Base-by-base conservation (phyloP, 2,888 invertebrate species). In the Himalopsyche japonica region DNA sequence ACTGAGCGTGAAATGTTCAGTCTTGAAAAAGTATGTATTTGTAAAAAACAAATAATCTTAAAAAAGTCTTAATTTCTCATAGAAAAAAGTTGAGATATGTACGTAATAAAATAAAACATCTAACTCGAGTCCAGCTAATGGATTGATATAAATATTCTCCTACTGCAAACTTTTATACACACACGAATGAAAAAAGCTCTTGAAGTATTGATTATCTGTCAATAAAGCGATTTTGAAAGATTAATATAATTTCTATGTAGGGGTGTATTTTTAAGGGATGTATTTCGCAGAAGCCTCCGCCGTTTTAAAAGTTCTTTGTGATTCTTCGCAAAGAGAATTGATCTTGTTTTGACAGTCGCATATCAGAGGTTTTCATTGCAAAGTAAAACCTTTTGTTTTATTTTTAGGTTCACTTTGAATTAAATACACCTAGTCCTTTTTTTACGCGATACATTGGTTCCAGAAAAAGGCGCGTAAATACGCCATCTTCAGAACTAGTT, bases 171-270 rank as follows among this genome's bases (percentile, higher is more conserved):
- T 20, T 20, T 77, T 10, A 34, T 77, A 34, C 37, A 77, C 77
- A 77, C 24, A 77, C 20, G 34, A 34, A 34, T 24, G 43, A 57
- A 83, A 78, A 84, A 84, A 37, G 70, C 77, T 77, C 80, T 76
- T 32, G 32, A 79, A 77, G 30, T 80, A 84, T 84, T 49, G 84
- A 84, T 84, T 82, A 84, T 18, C 82, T 81, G 84, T 84, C 84
- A 82, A 81, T 48, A n/a, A 48, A 34, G 82, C 76, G 81, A 79
- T 49, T 84, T 84, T 84, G 79, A 84, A 84, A 82, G 84, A 84
- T 84, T 82, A 84, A 84, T 84, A 84, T 48, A 84, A 77, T 81
- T 37, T 80, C 27, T 79, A 79, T 47, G 30, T 37, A 47, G 48
- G 79, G 79, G 48, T 79, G 79, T 43, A 30, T 79, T 79, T 43